Conservation (phyloP, 2,113 vertebrate species). For the Lasiurus cinereus region DNA sequence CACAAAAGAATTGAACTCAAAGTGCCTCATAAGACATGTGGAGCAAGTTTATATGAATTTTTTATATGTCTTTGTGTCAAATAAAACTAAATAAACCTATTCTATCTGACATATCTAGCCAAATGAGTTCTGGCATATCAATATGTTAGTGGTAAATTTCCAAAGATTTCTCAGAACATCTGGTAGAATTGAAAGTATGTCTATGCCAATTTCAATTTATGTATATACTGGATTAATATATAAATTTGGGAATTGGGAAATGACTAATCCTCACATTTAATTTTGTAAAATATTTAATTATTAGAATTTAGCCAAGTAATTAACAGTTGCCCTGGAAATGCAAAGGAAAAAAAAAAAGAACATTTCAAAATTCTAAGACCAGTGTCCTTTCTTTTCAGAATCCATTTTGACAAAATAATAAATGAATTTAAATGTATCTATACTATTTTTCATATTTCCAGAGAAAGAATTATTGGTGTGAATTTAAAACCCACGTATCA, state of each 20-base stretch:
- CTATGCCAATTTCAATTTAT: slow-evolving; percentile 62
- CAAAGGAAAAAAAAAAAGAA: not conserved
- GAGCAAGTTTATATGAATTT: not conserved
- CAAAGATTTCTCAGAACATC: slow-evolving; percentile 75
- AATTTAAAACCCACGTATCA: not conserved
- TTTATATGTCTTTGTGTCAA: not conserved
- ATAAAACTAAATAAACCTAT: not conserved
- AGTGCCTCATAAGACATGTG: not conserved
- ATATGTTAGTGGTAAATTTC: slow-evolving; percentile 50
- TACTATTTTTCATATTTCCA: fast-evolving
- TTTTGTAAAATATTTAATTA: slow-evolving; percentile 65
- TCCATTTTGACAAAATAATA: not conserved
- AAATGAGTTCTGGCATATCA: slow-evolving; percentile 42
- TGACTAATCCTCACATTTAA: slow-evolving; percentile 71
- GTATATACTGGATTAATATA: slow-evolving; percentile 66
- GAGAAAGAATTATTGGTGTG: not conserved
- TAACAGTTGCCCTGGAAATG: slow-evolving; percentile 56
- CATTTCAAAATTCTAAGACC: not conserved
- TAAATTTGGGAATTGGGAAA: slow-evolving; percentile 61
- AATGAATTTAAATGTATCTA: not conserved
- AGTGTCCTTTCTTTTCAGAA: not conserved
- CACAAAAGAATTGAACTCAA: not conserved
- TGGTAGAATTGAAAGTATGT: slow-evolving; percentile 52
- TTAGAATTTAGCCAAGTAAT: slow-evolving; percentile 35
- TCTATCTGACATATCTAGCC: not conserved